Percentiles rank a stretch among this genome's conserved stretches.
phyloP scores from a whole-genome alignment of 2,113 vertebrate species.

The Clupea harengus region DNA sequence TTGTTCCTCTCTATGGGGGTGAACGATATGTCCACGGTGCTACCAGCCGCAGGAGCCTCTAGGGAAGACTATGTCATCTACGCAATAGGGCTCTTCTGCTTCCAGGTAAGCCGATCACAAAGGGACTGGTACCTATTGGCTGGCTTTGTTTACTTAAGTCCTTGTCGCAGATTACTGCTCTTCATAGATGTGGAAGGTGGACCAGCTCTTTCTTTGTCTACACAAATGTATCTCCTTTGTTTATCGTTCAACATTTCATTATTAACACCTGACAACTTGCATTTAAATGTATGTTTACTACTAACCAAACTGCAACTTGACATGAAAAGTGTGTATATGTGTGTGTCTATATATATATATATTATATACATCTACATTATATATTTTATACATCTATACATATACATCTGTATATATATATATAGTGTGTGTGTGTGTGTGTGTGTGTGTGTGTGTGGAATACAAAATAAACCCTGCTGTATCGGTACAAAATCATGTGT shows the following conservation, averaged over 20 bases:
- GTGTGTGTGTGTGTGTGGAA: not conserved
- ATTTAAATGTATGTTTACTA: not conserved
- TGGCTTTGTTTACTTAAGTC: not conserved
- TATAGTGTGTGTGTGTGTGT: too few relatives aligned
- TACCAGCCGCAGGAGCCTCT: constrained; percentile 85
- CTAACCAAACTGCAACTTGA: not conserved
- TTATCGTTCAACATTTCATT: not conserved
- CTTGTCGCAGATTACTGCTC: not conserved
- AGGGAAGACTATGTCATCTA: constrained; percentile 96
- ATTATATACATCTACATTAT: too few relatives aligned
- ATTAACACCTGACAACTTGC: not conserved
- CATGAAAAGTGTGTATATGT: not conserved
- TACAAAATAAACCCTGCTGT: not conserved
- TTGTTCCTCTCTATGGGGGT: constrained; percentile 90
- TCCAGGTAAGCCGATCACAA: constrained; percentile 77
- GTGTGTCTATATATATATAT: too few relatives aligned
- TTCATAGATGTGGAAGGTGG: not conserved
- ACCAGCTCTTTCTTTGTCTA: not conserved
- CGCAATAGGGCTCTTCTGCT: constrained; percentile 92
- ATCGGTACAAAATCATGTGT: not conserved
- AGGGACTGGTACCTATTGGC: not conserved
- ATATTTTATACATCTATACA: too few relatives aligned
- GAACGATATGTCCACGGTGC: constrained; percentile 83
- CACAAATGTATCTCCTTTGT: not conserved
- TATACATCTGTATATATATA: too few relatives aligned